These are phyloP conservation scores for Phalacrocorax aristotelis DNA, from an alignment of 2,113 vertebrate species.

Conservation along the genomic window DNA sequence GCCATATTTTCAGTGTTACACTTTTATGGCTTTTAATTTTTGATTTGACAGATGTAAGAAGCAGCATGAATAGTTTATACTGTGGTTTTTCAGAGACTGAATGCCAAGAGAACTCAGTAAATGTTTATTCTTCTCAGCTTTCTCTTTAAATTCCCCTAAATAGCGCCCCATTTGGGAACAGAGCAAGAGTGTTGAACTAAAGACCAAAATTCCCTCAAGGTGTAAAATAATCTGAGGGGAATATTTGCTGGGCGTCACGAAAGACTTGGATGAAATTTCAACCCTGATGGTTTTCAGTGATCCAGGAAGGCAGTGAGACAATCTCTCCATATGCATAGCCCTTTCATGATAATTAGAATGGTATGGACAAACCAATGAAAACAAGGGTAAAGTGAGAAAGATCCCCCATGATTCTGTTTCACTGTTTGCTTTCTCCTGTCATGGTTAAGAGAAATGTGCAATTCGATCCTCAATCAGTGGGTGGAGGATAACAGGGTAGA, in stretches of 20 bases:
- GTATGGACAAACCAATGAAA: slow-evolving; percentile 83
- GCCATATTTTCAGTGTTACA: slow-evolving; percentile 86
- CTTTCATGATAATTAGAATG: slow-evolving; percentile 83
- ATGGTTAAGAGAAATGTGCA: slow-evolving; percentile 87
- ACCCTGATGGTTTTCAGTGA: slow-evolving; percentile 80
- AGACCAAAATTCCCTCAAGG: slow-evolving; percentile 86
- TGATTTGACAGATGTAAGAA: slow-evolving; percentile 82
- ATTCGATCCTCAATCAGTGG: slow-evolving; percentile 83
- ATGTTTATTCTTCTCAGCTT: slow-evolving; percentile 88
- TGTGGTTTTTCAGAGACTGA: slow-evolving; percentile 84
- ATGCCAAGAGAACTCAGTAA: slow-evolving; percentile 86
- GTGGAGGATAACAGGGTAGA: slow-evolving; percentile 88
- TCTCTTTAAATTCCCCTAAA: slow-evolving; percentile 83
- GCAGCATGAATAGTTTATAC: slow-evolving; percentile 84
- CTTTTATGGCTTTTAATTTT: slow-evolving; percentile 85
- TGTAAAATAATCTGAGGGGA: slow-evolving; percentile 82
- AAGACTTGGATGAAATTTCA: slow-evolving; percentile 86
- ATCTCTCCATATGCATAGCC: slow-evolving; percentile 80
- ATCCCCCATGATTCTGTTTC: slow-evolving; percentile 81
- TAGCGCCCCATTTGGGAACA: slow-evolving; percentile 83
- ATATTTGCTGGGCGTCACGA: slow-evolving; percentile 83
- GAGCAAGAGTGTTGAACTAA: slow-evolving; percentile 83
- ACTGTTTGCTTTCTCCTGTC: slow-evolving; percentile 86
- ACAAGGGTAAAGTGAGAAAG: slow-evolving; percentile 81
- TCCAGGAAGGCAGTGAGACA: slow-evolving; percentile 83